A percentile compares a stretch with the other conserved stretches of the same genome.
phyloP scores from a whole-genome alignment of 1,140 invertebrate species.

The Homarus americanus region DNA sequence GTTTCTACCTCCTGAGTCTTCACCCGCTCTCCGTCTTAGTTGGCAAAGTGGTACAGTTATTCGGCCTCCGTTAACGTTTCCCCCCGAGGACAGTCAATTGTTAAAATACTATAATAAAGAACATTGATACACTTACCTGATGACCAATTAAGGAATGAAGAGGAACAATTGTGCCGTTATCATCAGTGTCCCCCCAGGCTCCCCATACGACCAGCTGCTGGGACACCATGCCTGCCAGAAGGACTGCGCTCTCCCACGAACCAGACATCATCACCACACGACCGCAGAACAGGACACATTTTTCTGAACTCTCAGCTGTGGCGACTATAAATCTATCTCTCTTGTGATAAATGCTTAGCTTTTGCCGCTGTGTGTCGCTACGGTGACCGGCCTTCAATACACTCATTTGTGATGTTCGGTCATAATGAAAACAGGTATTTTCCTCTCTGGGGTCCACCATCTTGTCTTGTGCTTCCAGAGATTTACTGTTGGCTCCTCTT shows the following conservation, averaged over 20 bases:
- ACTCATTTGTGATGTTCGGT: neutral
- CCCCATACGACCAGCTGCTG: constrained; percentile 49
- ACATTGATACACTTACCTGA: constrained; percentile 34
- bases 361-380: neutral
- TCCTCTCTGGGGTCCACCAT: neutral
- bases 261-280: constrained; percentile 46
- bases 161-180: constrained; percentile 23
- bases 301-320: constrained; percentile 35
- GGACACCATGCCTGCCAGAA: constrained; percentile 49
- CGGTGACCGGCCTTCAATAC: neutral
- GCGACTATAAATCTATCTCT: neutral
- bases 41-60: too few species aligned
- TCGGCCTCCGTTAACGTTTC: too few species aligned
- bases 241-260: constrained; percentile 33
- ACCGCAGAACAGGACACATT: constrained; percentile 50
- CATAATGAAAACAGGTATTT: neutral
- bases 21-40: too few species aligned
- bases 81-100: too few species aligned
- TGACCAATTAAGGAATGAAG: constrained; percentile 46
- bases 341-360: neutral
- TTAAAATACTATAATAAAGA: too few species aligned
- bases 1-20: too few species aligned
- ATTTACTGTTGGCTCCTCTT: neutral
- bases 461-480: neutral
- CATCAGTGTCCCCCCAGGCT: constrained; percentile 31